Conservation (phyloP, 1,140 invertebrate genomes). For the Drosophila seguyi region DNA sequence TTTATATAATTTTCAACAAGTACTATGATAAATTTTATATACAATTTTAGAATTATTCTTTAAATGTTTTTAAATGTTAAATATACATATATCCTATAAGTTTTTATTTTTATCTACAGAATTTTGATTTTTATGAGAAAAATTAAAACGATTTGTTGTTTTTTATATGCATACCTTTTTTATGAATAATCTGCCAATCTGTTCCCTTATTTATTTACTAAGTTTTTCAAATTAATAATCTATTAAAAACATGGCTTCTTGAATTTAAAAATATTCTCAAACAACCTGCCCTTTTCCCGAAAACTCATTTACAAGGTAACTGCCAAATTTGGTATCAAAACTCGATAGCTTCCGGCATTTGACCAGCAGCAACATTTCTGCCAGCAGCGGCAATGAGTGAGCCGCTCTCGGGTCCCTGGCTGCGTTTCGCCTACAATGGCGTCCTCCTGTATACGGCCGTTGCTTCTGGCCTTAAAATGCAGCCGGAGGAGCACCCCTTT, state of each 20-base stretch:
- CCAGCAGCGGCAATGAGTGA: constrained; percentile 53
- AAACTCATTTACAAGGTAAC: constrained; percentile 3
- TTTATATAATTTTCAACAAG: too few species aligned
- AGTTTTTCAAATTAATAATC: not conserved
- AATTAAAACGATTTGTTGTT: too few species aligned
- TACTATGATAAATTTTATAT: too few species aligned
- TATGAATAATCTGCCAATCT: too few species aligned
- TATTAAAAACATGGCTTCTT: not conserved
- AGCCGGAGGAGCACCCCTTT: constrained; percentile 48
- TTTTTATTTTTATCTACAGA: too few species aligned
- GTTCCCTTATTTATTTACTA: not conserved
- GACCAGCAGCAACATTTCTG: not conserved
- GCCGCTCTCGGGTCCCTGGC: constrained; percentile 46
- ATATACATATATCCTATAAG: too few species aligned
- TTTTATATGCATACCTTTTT: too few species aligned
- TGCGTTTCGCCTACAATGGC: constrained; percentile 61
- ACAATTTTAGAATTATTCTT: too few species aligned
- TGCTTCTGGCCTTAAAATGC: constrained; percentile 34
- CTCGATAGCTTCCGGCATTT: constrained; percentile 18
- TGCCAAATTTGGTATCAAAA: constrained; percentile 15
- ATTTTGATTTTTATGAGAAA: too few species aligned
- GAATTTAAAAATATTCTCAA: not conserved
- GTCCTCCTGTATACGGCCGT: constrained; percentile 49
- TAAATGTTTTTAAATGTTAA: too few species aligned
- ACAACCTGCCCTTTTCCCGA: not conserved